Percentiles rank a stretch among this genome's conserved stretches.
phyloP scores from a whole-genome alignment of 2,888 invertebrate species.

The Caenorhabditis plicata region DNA sequence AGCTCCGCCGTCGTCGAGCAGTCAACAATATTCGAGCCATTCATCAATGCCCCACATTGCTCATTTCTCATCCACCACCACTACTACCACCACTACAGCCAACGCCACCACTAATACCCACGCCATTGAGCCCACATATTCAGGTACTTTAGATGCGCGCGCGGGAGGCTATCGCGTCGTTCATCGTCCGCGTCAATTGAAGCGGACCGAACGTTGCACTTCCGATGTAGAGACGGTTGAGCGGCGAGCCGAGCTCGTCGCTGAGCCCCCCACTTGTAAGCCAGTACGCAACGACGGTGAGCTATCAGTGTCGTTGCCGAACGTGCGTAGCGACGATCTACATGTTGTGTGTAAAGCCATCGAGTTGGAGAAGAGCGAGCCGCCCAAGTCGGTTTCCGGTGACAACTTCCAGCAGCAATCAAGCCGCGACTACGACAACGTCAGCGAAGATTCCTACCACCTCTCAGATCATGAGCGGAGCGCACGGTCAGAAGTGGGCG shows the following conservation, averaged over 20 bases:
- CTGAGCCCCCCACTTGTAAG: too few relatives aligned
- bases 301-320: conserved; percentile 60
- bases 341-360: conserved; percentile 49
- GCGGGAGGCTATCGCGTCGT: conserved; percentile 20
- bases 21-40: conserved; percentile 21
- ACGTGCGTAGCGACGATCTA: conserved; percentile 59
- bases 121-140: conserved; percentile 25
- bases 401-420: conserved; percentile 56
- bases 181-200: conserved; percentile 26
- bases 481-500: conserved; percentile 33
- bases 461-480: conserved; percentile 52
- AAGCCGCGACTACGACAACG: conserved; percentile 52
- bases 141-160: conserved; percentile 52
- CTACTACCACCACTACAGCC: too few relatives aligned
- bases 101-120: too few relatives aligned
- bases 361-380: conserved; percentile 32
- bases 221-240: conserved; percentile 34
- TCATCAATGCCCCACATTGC: conserved; percentile 46
- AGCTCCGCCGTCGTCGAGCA: conserved; percentile 11
- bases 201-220: conserved; percentile 32
- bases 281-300: too few relatives aligned
- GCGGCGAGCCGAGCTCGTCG: conserved; percentile 1
- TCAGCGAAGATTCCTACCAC: conserved; percentile 61
- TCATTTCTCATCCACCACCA: conserved; percentile 30
- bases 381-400: conserved; percentile 56